phyloP scores from a whole-genome alignment of 2,113 vertebrate species.

The Motacilla tschutschensis region DNA sequence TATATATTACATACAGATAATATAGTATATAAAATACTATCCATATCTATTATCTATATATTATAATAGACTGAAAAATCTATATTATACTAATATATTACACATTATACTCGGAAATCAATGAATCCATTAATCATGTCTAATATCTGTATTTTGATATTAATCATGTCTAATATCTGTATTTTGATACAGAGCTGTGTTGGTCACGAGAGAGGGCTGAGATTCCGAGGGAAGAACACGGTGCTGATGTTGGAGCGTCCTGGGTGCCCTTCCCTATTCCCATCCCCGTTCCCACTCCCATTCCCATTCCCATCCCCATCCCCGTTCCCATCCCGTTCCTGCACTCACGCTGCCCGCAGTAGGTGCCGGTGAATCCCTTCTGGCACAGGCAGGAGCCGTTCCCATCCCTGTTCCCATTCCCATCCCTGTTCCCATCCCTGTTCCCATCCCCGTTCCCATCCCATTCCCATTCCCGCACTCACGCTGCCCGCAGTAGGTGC shows the following conservation, averaged over 20 bases:
- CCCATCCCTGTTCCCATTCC: not conserved
- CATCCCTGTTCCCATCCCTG: accelerated
- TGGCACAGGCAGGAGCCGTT: too few species aligned
- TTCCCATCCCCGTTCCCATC: too few species aligned
- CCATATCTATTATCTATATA: not conserved
- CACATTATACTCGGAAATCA: too few species aligned
- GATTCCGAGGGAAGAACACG: not conserved
- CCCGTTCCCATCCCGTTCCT: too few species aligned
- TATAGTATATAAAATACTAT: not conserved
- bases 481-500: too few species aligned
- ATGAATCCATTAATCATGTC: not conserved
- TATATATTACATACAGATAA: not conserved
- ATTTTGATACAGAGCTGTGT: not conserved
- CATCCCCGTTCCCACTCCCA: too few species aligned
- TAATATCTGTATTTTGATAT: not conserved
- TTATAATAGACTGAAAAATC: not conserved
- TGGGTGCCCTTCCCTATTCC: not conserved
- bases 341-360: not conserved
- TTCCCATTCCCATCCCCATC: too few species aligned
- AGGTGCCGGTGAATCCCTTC: too few species aligned
- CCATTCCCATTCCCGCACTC: too few species aligned
- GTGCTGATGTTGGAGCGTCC: not conserved
- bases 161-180: too few species aligned
- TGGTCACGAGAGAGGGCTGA: not conserved
- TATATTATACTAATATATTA: not conserved